Base-by-base conservation (phyloP, 2,888 invertebrate genomes). In the Drosophila stalkeri region DNA sequence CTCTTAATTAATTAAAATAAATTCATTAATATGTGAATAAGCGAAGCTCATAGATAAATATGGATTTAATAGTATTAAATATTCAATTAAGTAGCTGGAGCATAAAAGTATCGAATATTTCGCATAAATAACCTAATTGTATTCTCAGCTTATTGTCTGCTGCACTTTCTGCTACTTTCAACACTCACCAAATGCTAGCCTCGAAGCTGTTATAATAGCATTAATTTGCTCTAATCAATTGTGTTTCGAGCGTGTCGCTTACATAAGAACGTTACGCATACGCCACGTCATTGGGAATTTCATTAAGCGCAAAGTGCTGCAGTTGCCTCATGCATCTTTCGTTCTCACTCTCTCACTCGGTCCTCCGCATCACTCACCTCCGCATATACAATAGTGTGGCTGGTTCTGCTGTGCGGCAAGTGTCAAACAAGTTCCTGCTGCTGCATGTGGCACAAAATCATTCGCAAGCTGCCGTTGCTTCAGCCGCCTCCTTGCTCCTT, bases 271-370 rank as follows among this genome's bases (percentile, higher is more conserved):
- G 71, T 75, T 69, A 75, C 75, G 73, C 86, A 89, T 86, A 78
- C 78, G 84, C 70, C 89, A 74, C 67, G 66, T 65, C 76, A 74
- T 63, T 64, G 73, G 65, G 63, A 83, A 81, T 89, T 79, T 87
- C 79, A 85, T 89, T 87, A 84, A 77, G 75, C 81, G 78, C 65
- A 83, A 86, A 77, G 83, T 86, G 89, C 74, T 75, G 57, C 71
- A 64, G 65, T 61, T 64, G 63, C 69, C 84, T 60, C 62, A 31
- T 20, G 16, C 49, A 33, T 7, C 18, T 1, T 31, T 31, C 31
- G 18, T 23, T 14, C 37, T 39, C n/a, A 16, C 8, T 9, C n/a
- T 16, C 39, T 8, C 39, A 4, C 52, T 20, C 27, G 41, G 37
- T 33, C 52, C 23, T 54, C 9, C 23, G 16, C 37, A 41, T 27